Evolutionary conservation across 2,113 vertebrate species (phyloP).

Genomic region (Clupea harengus): DNA sequence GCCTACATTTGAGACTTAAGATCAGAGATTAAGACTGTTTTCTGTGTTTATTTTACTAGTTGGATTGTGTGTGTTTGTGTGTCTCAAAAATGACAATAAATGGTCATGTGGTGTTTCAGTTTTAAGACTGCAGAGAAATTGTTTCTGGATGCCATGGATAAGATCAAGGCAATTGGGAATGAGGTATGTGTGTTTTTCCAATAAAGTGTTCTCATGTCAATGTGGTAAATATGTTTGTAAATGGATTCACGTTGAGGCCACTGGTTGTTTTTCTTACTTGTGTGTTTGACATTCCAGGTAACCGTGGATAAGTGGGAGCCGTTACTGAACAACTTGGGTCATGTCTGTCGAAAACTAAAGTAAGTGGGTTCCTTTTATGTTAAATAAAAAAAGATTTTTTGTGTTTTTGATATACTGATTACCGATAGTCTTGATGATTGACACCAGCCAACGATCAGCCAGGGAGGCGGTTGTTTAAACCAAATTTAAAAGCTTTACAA

Average conservation of each 20-base stretch:
- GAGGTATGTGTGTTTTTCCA: constrained; percentile 74
- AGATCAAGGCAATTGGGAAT: constrained; percentile 97
- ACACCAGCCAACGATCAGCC: background rate
- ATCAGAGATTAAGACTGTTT: background rate
- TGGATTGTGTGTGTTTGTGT: background rate
- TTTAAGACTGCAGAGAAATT: constrained; percentile 95
- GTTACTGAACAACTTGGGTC: constrained; percentile 93
- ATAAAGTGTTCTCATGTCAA: background rate
- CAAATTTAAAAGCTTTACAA: background rate
- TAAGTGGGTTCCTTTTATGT: constrained; percentile 65
- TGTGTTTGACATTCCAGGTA: constrained; percentile 72
- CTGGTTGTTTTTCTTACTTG: background rate
- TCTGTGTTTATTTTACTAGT: background rate
- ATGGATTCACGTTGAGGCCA: background rate
- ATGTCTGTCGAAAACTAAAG: constrained; percentile 97
- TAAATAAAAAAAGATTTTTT: background rate
- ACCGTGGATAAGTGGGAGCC: constrained; percentile 99
- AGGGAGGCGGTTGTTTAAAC: background rate
- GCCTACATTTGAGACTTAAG: background rate
- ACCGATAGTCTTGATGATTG: background rate
- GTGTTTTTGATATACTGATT: background rate
- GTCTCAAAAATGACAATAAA: background rate
- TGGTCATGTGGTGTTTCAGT: constrained; percentile 67
- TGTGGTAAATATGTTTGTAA: background rate
- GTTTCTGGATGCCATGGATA: constrained; percentile 97